A percentile compares a stretch with the other conserved stretches of the same genome.
Conservation (phyloP, 1,140 invertebrate species). For the Aphis craccivora region DNA sequence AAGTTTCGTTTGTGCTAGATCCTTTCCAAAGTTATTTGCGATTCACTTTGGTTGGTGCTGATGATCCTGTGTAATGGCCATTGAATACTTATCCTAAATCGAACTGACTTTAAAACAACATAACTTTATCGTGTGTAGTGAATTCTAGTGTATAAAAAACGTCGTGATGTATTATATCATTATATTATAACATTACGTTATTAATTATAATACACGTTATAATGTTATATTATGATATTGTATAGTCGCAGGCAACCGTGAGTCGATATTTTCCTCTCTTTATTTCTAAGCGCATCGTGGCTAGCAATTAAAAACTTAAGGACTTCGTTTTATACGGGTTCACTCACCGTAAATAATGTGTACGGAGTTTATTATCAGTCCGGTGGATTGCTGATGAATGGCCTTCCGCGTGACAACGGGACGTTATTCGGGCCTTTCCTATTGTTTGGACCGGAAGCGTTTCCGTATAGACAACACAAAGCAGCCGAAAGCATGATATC, state of each 20-base stretch:
- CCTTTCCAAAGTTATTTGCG: too few relatives aligned
- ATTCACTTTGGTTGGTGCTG: too few relatives aligned
- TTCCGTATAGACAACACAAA: neutral
- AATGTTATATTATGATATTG: neutral
- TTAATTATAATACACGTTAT: neutral
- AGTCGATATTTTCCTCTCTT: neutral
- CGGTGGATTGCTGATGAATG: constrained; percentile 39
- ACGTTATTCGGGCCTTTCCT: neutral
- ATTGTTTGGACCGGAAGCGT: neutral
- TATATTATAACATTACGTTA: too few relatives aligned
- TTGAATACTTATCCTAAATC: too few relatives aligned
- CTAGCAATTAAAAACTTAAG: constrained; percentile 28
- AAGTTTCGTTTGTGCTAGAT: too few relatives aligned
- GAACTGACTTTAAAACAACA: too few relatives aligned
- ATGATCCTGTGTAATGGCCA: too few relatives aligned
- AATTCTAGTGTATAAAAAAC: too few relatives aligned
- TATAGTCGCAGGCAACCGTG: neutral
- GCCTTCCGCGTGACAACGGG: neutral
- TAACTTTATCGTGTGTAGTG: too few relatives aligned
- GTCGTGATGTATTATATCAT: too few relatives aligned
- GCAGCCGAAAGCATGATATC: neutral
- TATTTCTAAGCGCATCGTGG: neutral
- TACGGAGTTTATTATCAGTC: constrained; percentile 33
- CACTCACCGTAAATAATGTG: constrained; percentile 13
- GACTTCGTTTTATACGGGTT: neutral